Percentiles rank a stretch among this genome's conserved stretches.
These are phyloP conservation scores for Aspidapion aeneum DNA, from an alignment of 2,888 invertebrate genomes.

Conservation along the genomic window DNA sequence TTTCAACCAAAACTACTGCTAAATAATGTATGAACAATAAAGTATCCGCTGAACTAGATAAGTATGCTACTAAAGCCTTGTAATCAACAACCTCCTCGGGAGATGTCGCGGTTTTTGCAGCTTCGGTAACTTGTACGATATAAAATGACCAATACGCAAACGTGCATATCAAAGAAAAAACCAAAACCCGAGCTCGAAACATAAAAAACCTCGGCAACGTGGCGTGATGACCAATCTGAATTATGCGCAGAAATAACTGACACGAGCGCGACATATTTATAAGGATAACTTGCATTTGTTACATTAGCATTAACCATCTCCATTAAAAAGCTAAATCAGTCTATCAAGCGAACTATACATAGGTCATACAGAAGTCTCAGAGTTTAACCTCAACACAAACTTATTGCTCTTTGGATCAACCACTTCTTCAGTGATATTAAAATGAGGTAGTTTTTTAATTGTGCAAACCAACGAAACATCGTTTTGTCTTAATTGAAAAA, in stretches of 20 bases:
- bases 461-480: conserved; percentile 90
- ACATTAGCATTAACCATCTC: too few relatives aligned
- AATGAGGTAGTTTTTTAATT: conserved; percentile 84
- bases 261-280: too few relatives aligned
- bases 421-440: conserved; percentile 92
- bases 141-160: conserved; percentile 99
- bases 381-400: conserved; percentile 89
- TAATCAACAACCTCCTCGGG: conserved; percentile 81
- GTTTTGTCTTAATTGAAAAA: conserved; percentile 90
- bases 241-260: too few relatives aligned
- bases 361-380: conserved; percentile 95
- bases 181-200: conserved; percentile 84
- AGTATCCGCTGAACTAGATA: conserved; percentile 90
- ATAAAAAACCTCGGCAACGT: conserved; percentile 90
- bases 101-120: conserved; percentile 73
- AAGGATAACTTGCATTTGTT: too few relatives aligned
- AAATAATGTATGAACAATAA: conserved; percentile 92
- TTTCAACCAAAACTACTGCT: conserved; percentile 89
- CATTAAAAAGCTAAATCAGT: too few relatives aligned
- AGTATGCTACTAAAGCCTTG: conserved; percentile 86
- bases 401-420: conserved; percentile 95
- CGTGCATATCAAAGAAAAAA: conserved; percentile 85
- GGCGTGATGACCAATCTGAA: too few relatives aligned
- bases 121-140: conserved; percentile 84
- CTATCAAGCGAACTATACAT: too few relatives aligned